Evolutionary conservation across 2,113 vertebrate genomes (phyloP).

Genomic region (Dicaeum eximium): DNA sequence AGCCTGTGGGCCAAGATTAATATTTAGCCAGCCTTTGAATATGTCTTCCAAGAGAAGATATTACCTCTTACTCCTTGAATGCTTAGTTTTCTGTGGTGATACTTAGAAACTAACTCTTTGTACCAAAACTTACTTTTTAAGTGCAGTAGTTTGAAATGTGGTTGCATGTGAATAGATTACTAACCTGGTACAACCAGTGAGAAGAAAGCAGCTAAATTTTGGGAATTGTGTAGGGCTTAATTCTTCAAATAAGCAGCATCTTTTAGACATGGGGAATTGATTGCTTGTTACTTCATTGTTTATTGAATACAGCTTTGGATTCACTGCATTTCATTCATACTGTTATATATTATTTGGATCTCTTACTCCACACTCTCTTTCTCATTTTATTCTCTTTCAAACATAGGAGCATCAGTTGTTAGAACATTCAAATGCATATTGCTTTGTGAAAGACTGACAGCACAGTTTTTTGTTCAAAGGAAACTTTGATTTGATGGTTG

Average conservation of each 20-base stretch:
- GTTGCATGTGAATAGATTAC: fast-evolving
- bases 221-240: neutral
- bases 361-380: neutral
- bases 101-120: neutral
- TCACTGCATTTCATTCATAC: neutral
- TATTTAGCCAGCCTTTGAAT: neutral
- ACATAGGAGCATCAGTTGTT: neutral
- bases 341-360: neutral
- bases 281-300: neutral
- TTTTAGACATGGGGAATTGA: neutral
- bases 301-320: neutral
- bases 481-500: neutral
- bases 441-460: neutral
- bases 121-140: neutral
- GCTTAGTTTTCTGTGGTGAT: neutral
- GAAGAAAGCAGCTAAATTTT: neutral
- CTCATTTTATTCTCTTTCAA: neutral
- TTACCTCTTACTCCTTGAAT: neutral
- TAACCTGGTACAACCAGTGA: fast-evolving
- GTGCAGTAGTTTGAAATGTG: neutral
- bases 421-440: neutral
- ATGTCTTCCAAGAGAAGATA: neutral
- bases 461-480: neutral
- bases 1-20: neutral
- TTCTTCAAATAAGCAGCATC: neutral